A percentile compares a stretch with the other conserved stretches of the same genome.
Conservation (phyloP, 2,888 invertebrate genomes). For the Muscina levida region DNA sequence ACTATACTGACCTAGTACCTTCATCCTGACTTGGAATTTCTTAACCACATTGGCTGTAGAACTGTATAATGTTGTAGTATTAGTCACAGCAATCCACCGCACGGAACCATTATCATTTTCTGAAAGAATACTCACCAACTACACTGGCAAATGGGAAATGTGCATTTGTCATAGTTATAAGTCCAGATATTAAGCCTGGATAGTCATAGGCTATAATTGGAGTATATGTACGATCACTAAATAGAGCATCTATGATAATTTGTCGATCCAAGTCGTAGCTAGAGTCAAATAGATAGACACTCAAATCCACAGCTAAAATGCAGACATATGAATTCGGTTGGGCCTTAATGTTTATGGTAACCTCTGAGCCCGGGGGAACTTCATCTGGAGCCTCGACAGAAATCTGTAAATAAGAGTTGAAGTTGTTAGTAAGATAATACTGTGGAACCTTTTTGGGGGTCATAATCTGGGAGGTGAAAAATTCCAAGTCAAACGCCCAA, state of each 20-base stretch:
- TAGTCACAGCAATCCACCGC: no score
- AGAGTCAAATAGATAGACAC: constrained; percentile 85
- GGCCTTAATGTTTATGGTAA: constrained; percentile 80
- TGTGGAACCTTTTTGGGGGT: background rate
- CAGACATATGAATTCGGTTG: constrained; percentile 93
- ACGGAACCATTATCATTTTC: no score
- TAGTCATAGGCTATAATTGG: constrained; percentile 69
- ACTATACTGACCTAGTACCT: no score
- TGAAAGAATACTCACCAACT: constrained; percentile 69
- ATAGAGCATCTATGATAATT: constrained; percentile 83
- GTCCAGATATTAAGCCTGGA: constrained; percentile 73
- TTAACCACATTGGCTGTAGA: no score
- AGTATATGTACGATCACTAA: constrained; percentile 82
- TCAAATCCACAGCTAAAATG: constrained; percentile 92
- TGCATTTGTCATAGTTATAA: constrained; percentile 77
- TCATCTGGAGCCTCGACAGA: constrained; percentile 84
- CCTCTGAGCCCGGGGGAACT: constrained; percentile 88
- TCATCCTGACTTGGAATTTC: no score
- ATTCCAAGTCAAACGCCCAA: background rate
- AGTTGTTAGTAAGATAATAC: no score
- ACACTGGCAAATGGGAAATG: constrained; percentile 70
- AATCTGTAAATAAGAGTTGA: constrained; percentile 80
- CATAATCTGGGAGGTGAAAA: no score
- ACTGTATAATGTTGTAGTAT: no score
- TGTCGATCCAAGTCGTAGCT: constrained; percentile 82